These are phyloP conservation scores for Amphimallon solstitiale DNA, from an alignment of 2,888 invertebrate species.

Conservation along the genomic window DNA sequence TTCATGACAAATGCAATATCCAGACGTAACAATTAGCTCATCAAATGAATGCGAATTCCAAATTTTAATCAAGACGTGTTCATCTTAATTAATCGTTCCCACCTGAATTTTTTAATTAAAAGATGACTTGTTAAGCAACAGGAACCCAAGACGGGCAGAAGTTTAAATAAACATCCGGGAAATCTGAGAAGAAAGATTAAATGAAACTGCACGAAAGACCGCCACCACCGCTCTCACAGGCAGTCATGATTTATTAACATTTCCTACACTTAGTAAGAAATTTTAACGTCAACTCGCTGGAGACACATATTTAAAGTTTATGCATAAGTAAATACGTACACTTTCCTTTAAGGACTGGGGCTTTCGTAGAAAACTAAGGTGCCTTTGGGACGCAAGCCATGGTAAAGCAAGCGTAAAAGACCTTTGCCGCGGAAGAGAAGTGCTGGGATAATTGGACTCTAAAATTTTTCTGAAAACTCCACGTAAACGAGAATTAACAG, in stretches of 20 bases:
- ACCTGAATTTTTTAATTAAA: conserved; percentile 16
- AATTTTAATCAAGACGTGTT: not conserved
- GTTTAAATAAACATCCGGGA: conserved; percentile 30
- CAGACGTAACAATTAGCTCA: not conserved
- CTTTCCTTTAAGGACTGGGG: conserved; percentile 40
- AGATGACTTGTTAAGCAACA: conserved; percentile 5
- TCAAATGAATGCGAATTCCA: not conserved
- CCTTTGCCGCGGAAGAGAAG: not conserved
- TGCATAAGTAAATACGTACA: conserved; percentile 51
- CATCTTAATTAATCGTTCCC: conserved; percentile 8
- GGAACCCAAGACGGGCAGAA: conserved; percentile 4
- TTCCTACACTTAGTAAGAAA: conserved; percentile 45
- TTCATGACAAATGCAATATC: not conserved
- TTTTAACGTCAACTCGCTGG: conserved; percentile 48
- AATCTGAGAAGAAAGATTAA: conserved; percentile 27
- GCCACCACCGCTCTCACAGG: conserved; percentile 23
- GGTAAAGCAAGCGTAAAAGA: no score
- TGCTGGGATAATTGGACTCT: conserved; percentile 6
- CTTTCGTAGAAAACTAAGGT: not conserved
- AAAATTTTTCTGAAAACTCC: not conserved
- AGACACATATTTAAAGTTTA: conserved; percentile 53
- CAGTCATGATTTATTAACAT: conserved; percentile 48
- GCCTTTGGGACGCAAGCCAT: not conserved
- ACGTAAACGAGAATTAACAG: not conserved
- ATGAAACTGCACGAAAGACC: conserved; percentile 19